Base-by-base conservation (phyloP, 92 coral and sea anemone genomes). In the Umimayanthus chanpuru region DNA sequence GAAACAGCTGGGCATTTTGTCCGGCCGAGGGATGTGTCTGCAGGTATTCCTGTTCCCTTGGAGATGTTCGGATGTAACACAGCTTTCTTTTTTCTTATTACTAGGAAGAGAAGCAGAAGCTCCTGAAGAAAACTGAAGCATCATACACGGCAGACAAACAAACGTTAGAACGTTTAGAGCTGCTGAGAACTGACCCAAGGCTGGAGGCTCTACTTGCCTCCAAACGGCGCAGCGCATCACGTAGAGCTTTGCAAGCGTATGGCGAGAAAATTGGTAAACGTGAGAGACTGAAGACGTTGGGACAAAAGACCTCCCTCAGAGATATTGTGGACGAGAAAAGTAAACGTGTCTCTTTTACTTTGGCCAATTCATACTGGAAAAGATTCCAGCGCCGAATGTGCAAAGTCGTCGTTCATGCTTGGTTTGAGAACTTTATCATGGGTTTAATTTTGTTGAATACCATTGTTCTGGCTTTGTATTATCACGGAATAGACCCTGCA, bases 371-470 rank as follows among this genome's bases (percentile, higher is more conserved):
- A 65, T 49, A 36, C 26, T 86, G 91, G 66, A 74, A 78, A 25
- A 80, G 73, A 18, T 77, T 86, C 61, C 79, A 91, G 50, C 43
- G 39, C 4, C 72, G 73, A 75, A 56, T 91, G 53, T 81, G 89
- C 55, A 80, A 84, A 83, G 85, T 91, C 56, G 81, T 91, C n/a
- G 82, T 88, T 79, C 91, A 88, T 68, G 91, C 89, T n/a, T 82
- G 89, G 64, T 94, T 94, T 88, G 95, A 94, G 77, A 91, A 81
- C 7, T 73, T 93, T 29, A 87, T 94, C 4, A 92, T 94, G 43
- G 93, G 91, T 1, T 83, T 94, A 44, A 94, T 94, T 76, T 79
- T 94, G 89, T 49, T 94, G 90, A 94, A 94, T 88, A 94, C 97
- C 39, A 88, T 94, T 38, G 95, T 93, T 0, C 95, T 94, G 8